Evolutionary conservation across 2,113 vertebrate genomes (phyloP).

Genomic region (Sialia sialis): DNA sequence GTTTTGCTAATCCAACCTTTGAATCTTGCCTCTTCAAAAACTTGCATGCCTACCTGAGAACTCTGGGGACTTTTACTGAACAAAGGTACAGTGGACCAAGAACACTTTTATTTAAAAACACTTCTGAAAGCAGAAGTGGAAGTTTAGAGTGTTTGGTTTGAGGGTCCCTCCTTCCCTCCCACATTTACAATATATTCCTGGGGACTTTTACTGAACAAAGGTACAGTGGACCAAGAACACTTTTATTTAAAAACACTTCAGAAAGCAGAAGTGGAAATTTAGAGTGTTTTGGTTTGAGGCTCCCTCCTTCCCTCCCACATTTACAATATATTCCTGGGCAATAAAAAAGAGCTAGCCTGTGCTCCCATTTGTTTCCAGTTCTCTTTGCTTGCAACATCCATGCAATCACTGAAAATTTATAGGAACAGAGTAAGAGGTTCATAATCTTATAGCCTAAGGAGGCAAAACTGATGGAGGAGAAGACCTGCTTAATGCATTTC

Average conservation of each 20-base stretch:
- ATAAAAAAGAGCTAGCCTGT: background rate
- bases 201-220: background rate
- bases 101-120: background rate
- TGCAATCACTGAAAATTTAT: background rate
- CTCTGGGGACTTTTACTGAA: background rate
- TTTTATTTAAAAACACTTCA: background rate
- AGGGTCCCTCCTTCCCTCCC: background rate
- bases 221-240: background rate
- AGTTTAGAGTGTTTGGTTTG: too few species aligned
- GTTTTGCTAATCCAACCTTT: background rate
- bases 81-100: background rate
- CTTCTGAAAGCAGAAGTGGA: too few species aligned
- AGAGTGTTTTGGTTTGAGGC: background rate
- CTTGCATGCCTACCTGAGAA: background rate
- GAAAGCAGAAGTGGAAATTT: background rate
- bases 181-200: background rate
- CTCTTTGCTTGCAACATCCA: background rate
- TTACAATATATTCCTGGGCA: background rate
- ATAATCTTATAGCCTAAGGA: background rate
- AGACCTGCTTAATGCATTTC: background rate
- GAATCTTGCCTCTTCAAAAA: background rate
- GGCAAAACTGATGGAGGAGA: background rate
- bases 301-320: background rate
- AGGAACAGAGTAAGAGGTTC: background rate
- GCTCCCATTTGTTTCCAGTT: background rate